phyloP scores from a whole-genome alignment of 2,113 vertebrate species.

The Scomber japonicus region DNA sequence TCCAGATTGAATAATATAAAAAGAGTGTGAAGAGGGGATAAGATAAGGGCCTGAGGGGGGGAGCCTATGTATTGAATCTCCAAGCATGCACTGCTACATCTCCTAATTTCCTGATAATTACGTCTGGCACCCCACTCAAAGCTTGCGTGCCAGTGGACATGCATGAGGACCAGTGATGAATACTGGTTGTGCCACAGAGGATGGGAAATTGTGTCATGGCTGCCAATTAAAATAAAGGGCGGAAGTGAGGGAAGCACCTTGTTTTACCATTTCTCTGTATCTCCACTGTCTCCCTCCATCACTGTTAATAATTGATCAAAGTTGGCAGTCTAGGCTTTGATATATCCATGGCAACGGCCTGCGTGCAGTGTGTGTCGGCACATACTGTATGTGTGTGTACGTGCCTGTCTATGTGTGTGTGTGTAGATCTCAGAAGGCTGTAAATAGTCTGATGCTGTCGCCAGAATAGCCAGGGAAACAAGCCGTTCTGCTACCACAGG shows the following conservation, averaged over 20 bases:
- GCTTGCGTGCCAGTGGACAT: not conserved
- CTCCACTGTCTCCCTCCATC: constrained; percentile 72
- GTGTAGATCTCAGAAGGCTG: constrained; percentile 60
- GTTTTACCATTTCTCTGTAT: constrained; percentile 49
- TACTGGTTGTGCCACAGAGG: constrained; percentile 4
- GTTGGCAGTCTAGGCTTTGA: constrained; percentile 84
- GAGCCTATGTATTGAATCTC: constrained; percentile 26
- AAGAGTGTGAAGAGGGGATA: constrained; percentile 25
- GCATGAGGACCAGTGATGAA: constrained; percentile 36
- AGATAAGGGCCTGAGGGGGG: constrained; percentile 27
- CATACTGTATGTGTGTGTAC: constrained; percentile 16
- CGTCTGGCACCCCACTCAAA: constrained; percentile 21
- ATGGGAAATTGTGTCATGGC: constrained; percentile 40
- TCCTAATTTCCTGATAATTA: constrained; percentile 62
- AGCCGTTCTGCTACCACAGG: constrained; percentile 55
- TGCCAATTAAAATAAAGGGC: constrained; percentile 67
- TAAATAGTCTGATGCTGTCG: constrained; percentile 72
- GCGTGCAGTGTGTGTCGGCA: constrained; percentile 38
- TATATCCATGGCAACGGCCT: constrained; percentile 81
- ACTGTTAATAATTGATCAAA: constrained; percentile 87
- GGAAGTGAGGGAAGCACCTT: constrained; percentile 66
- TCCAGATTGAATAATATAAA: constrained; percentile 58
- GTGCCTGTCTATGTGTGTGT: constrained; percentile 5
- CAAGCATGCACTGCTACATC: constrained; percentile 37
- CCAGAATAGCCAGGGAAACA: constrained; percentile 66